Evolutionary conservation across 1,140 invertebrate species (phyloP).

Genomic region (Drosophila santomea): DNA sequence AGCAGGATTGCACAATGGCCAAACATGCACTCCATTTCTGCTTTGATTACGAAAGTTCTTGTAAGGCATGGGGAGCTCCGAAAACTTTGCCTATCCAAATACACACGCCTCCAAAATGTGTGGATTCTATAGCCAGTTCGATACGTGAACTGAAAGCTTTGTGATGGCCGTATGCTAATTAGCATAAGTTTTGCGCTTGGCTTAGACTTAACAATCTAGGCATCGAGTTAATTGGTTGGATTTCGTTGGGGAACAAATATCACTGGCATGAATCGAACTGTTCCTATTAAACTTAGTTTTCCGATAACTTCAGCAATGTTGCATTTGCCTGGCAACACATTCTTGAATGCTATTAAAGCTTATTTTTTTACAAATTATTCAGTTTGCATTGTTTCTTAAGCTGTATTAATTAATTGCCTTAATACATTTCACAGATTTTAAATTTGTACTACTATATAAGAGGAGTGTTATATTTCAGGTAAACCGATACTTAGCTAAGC

Average conservation of each 20-base stretch:
- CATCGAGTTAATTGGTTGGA: conserved; percentile 4
- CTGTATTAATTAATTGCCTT: too few relatives aligned
- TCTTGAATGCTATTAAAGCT: too few relatives aligned
- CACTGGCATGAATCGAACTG: too few relatives aligned
- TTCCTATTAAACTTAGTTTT: neutral
- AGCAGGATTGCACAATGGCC: conserved; percentile 44
- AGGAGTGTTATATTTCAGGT: too few relatives aligned
- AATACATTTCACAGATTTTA: too few relatives aligned
- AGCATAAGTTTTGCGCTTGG: conserved; percentile 38
- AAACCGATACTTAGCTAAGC: neutral
- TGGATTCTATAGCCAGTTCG: conserved; percentile 31
- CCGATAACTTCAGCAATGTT: too few relatives aligned
- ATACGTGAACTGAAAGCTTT: conserved; percentile 44
- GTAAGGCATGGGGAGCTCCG: conserved; percentile 2
- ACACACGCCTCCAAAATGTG: conserved; percentile 24
- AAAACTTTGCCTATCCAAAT: conserved; percentile 8
- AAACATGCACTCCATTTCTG: conserved; percentile 47
- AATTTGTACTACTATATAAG: too few relatives aligned
- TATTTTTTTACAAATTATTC: too few relatives aligned
- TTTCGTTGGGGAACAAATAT: conserved; percentile 16
- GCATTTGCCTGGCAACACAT: too few relatives aligned
- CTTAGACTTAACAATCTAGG: conserved; percentile 15
- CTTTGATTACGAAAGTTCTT: conserved; percentile 39
- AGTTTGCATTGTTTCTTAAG: neutral
- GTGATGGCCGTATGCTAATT: conserved; percentile 39